Evolutionary conservation across 2,888 invertebrate genomes (phyloP).

Genomic region (Steromphala cineraria): DNA sequence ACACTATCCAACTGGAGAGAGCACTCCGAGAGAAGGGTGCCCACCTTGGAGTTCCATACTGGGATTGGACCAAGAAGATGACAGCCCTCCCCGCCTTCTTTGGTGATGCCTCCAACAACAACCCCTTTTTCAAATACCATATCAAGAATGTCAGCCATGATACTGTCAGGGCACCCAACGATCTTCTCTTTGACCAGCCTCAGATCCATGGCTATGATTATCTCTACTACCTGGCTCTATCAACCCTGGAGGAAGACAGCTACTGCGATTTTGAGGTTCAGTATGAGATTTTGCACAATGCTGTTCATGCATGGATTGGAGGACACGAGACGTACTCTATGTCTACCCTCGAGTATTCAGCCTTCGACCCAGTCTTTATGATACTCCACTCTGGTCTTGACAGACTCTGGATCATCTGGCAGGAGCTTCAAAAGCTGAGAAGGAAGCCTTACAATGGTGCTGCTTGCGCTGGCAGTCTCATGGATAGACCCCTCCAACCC

Average conservation of each 20-base stretch:
- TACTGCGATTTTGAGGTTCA: constrained; percentile 44
- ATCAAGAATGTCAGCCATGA: neutral
- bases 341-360: constrained; percentile 43
- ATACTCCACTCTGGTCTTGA: constrained; percentile 42
- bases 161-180: neutral
- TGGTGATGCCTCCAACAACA: constrained; percentile 13
- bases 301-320: constrained; percentile 37
- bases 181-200: constrained; percentile 13
- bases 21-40: constrained; percentile 28
- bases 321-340: constrained; percentile 35
- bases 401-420: constrained; percentile 29
- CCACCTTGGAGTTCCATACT: constrained; percentile 33
- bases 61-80: constrained; percentile 38
- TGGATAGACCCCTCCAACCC: constrained; percentile 29
- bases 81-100: constrained; percentile 27
- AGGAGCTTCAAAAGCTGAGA: constrained; percentile 36
- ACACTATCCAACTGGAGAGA: constrained; percentile 39
- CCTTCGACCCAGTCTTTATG: constrained; percentile 47
- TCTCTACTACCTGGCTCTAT: constrained; percentile 20
- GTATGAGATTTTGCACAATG: constrained; percentile 42
- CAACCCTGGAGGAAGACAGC: constrained; percentile 28
- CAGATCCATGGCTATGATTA: neutral
- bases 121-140: constrained; percentile 22
- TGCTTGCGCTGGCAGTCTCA: constrained; percentile 23
- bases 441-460: constrained; percentile 34